phyloP scores from a whole-genome alignment of 1,140 invertebrate genomes.

The Danaus plexippus region DNA sequence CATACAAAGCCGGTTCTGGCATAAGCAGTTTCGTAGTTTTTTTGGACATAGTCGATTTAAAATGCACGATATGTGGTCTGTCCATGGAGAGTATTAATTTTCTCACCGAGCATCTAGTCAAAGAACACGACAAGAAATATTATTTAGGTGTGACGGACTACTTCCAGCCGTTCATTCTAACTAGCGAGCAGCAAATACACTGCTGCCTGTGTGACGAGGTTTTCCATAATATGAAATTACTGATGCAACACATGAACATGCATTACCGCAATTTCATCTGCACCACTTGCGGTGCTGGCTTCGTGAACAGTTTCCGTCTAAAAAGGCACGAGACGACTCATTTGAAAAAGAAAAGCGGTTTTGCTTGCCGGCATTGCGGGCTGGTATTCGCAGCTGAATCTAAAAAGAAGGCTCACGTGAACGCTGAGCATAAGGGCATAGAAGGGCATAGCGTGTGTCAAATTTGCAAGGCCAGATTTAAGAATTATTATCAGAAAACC shows the following conservation, averaged over 20 bases:
- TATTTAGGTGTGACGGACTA: slow-evolving; percentile 52
- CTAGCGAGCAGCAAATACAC: slow-evolving; percentile 48
- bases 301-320: slow-evolving; percentile 56
- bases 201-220: slow-evolving; percentile 53
- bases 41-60: slow-evolving; percentile 56
- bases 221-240: slow-evolving; percentile 59
- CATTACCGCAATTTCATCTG: slow-evolving; percentile 63
- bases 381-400: slow-evolving; percentile 53
- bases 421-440: slow-evolving; percentile 59
- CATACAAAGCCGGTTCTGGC: slow-evolving; percentile 51
- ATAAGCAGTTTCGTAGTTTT: slow-evolving; percentile 56
- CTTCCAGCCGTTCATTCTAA: slow-evolving; percentile 57
- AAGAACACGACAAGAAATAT: slow-evolving; percentile 50
- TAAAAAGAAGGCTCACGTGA: slow-evolving; percentile 57
- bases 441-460: slow-evolving; percentile 59
- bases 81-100: slow-evolving; percentile 36
- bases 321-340: slow-evolving; percentile 58
- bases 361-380: slow-evolving; percentile 48
- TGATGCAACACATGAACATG: slow-evolving; percentile 63
- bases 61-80: slow-evolving; percentile 50
- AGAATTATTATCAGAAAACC: slow-evolving; percentile 63
- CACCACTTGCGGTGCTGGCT: slow-evolving; percentile 54
- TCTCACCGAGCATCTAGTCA: slow-evolving; percentile 52
- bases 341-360: slow-evolving; percentile 51
- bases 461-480: slow-evolving; percentile 58